Evolutionary conservation across 2,113 vertebrate genomes (phyloP), one percentile per base, ranked within the genome.

Genomic region (Istiophorus platypterus): DNA sequence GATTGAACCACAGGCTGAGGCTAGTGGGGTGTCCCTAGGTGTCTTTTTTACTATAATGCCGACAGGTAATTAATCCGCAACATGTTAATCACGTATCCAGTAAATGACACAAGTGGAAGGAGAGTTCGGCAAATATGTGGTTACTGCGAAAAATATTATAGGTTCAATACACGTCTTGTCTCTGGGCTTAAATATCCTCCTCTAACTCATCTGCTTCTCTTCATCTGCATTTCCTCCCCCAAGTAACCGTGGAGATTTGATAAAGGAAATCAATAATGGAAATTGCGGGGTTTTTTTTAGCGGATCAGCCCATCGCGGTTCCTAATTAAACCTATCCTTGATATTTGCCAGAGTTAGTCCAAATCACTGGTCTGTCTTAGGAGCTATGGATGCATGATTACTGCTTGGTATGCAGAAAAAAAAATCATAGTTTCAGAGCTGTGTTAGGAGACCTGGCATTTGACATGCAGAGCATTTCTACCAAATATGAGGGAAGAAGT

Each of bases 191-290:
- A 24, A 15, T 49, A 58, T 37, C 37, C 12, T 29, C 7, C 39
- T 29, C 17, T 7, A 27, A 20, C 31, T 65, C 49, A 29, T 39
- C 47, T 68, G 62, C 12, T 59, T 12, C 26, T 52, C 14, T 34
- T 72, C 26, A 54, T 72, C 66, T 57, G 52, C 27, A 9, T 27
- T 42, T 34, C 37, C 57, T 85, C 80, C 26, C 45, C 24, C 18
- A 66, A 26, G 52, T 54, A 79, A 31, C 52, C 15, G 72, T 0
- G 27, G 7, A 20, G 37, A 61, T 80, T 82, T 57, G 27, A 69
- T 69, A 27, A 76, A 67, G 45, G 62, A 80, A 88, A 80, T 63
- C 78, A 41, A 78, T 72, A 26, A 39, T n/a, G 51, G 51, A 85
- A 39, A 80, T 24, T 17, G 13, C n/a, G 47, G n/a, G n/a, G n/a